Base-by-base conservation (phyloP, 2,888 invertebrate species). In the Stenoptilia bipunctidactyla region DNA sequence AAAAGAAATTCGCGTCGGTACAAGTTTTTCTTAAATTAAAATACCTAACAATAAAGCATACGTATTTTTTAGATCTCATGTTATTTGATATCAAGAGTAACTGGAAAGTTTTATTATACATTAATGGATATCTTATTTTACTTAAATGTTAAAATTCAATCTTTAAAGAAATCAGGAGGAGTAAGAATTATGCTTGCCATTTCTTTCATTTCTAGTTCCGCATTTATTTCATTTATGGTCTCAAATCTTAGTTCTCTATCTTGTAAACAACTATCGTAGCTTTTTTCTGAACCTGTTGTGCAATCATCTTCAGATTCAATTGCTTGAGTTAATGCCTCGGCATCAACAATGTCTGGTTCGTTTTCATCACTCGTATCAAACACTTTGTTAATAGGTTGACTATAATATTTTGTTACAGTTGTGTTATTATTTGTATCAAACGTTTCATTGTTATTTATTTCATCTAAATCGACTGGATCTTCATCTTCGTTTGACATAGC, bases 241-340 rank as follows among this genome's bases (percentile, higher is more conserved):
- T 79, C 75, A 33, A 42, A 46, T 39, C 69, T 55, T 14, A 79
- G 52, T 27, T 67, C 65, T 50, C 72, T 67, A 39, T 76, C 73
- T 25, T 58, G 38, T 1, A 68, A 68, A 46, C 59, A 61, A 9
- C 45, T 38, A 38, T 54, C 55, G 39, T 43, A 49, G 37, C 48
- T 51, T 15, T 44, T 41, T 41, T 47, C 50, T 36, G 46, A 43
- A 46, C 40, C 44, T 14, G 43, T 44, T 27, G 38, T 46, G 15
- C 46, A 38, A 39, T 54, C 52, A 38, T 53, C 48, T 13, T 45
- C 35, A n/a, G 58, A 57, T 48, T 64, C 65, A 37, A 82, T 55
- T 3, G 76, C 50, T 63, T 80, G 80, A 12, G 83, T 83, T 15
- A 62, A 40, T 8, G 74, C 76, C 45, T 71, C 69, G 25, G 74